Conservation (phyloP, 1,140 invertebrate species). For the Drosophila mojavensis region DNA sequence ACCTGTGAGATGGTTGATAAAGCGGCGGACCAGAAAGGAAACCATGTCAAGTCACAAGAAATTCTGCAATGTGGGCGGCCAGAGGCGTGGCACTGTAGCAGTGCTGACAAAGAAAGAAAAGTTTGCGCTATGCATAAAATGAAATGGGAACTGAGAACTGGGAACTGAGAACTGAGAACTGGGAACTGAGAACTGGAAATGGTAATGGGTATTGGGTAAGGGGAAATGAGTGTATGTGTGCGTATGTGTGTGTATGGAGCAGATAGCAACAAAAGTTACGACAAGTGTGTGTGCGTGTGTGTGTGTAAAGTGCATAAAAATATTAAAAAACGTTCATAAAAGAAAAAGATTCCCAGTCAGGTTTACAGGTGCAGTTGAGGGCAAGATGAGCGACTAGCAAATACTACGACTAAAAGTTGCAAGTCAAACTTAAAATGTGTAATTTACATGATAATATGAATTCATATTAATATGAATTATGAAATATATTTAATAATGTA, state of each 20-base stretch:
- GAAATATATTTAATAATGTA: too few species aligned
- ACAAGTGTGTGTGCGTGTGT: slow-evolving; percentile 7
- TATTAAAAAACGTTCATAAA: slow-evolving; percentile 45
- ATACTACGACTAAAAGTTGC: background rate
- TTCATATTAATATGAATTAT: too few species aligned
- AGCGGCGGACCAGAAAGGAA: slow-evolving; percentile 52
- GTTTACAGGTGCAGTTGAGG: slow-evolving; percentile 23
- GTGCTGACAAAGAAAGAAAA: slow-evolving; percentile 61
- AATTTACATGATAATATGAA: too few species aligned
- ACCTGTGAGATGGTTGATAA: slow-evolving; percentile 25
- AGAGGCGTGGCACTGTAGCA: slow-evolving; percentile 22
- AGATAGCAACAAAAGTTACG: slow-evolving; percentile 37
- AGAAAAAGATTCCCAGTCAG: slow-evolving; percentile 38
- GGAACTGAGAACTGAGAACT: background rate
- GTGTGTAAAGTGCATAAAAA: slow-evolving; percentile 65
- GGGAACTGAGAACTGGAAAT: slow-evolving; percentile 10
- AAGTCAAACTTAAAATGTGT: too few species aligned
- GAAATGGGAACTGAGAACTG: slow-evolving; percentile 20
- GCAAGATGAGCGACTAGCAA: slow-evolving; percentile 1
- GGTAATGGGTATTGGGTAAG: slow-evolving; percentile 3
- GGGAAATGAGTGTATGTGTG: slow-evolving; percentile 31
- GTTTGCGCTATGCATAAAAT: slow-evolving; percentile 64
- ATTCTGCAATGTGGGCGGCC: slow-evolving; percentile 56
- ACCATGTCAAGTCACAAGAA: slow-evolving; percentile 73
- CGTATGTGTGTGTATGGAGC: slow-evolving; percentile 14